These are phyloP conservation scores for Pachydiplax longipennis DNA, from an alignment of 2,888 invertebrate genomes.

Conservation along the genomic window DNA sequence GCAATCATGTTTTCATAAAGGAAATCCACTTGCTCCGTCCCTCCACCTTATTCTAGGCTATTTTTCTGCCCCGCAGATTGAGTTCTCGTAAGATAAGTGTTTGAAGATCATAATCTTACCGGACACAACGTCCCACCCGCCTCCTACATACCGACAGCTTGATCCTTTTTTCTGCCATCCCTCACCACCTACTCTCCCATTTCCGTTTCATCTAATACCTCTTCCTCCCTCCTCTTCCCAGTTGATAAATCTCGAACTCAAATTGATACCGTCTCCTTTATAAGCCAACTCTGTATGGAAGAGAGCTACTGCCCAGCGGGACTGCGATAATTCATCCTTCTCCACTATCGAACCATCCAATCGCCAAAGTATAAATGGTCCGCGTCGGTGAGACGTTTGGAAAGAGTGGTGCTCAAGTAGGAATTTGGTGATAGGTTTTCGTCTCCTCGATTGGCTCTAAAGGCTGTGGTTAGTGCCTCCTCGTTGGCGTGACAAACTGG, in stretches of 20 bases:
- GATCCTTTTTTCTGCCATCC: background rate
- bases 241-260: background rate
- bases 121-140: background rate
- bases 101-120: slow-evolving; percentile 4
- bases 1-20: too few species aligned
- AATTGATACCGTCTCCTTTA: slow-evolving; percentile 21
- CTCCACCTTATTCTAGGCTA: background rate
- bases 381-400: background rate
- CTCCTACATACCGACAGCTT: background rate
- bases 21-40: background rate
- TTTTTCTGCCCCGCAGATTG: background rate
- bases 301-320: slow-evolving; percentile 1
- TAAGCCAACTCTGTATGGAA: background rate
- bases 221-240: background rate
- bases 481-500: background rate
- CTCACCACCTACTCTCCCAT: background rate
- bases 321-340: slow-evolving; percentile 24
- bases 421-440: background rate
- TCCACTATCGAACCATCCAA: background rate
- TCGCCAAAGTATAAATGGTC: background rate
- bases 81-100: slow-evolving; percentile 10
- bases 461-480: background rate
- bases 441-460: background rate
- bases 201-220: background rate
- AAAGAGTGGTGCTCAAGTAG: background rate